A percentile compares a stretch with the other conserved stretches of the same genome.
Conservation (phyloP, 2,113 vertebrate genomes). For the Prietella phreatophila region DNA sequence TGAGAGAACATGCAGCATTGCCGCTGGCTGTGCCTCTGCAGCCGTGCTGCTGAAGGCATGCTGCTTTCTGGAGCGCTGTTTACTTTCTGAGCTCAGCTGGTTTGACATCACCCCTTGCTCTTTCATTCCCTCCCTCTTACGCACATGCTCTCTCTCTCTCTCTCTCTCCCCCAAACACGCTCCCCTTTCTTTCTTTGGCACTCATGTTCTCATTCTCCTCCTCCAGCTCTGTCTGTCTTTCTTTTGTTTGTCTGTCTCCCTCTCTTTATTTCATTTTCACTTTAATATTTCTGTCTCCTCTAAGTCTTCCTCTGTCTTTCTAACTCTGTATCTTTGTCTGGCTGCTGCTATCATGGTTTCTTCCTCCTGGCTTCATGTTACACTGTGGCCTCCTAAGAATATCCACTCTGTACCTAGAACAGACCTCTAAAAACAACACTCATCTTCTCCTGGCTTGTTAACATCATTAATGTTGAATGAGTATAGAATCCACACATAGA, state of each 20-base stretch:
- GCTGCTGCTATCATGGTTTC: neutral
- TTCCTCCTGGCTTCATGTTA: slow-evolving; percentile 68
- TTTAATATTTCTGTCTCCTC: neutral
- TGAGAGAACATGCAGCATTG: slow-evolving; percentile 59
- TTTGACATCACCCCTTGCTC: slow-evolving; percentile 68
- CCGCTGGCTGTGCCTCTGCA: slow-evolving; percentile 59
- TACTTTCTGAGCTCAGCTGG: slow-evolving; percentile 79
- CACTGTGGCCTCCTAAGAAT: slow-evolving; percentile 64
- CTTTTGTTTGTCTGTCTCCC: slow-evolving; percentile 41
- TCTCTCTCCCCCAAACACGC: slow-evolving; percentile 41
- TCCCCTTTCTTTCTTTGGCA: slow-evolving; percentile 28
- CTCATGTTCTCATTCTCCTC: slow-evolving; percentile 36
- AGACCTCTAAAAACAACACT: slow-evolving; percentile 54
- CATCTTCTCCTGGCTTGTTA: slow-evolving; percentile 28
- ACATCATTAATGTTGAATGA: slow-evolving; percentile 64
- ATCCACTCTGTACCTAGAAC: slow-evolving; percentile 56
- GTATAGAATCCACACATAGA: slow-evolving; percentile 36
- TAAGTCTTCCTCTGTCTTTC: slow-evolving; percentile 29
- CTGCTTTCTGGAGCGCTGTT: slow-evolving; percentile 76
- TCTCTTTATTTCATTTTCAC: slow-evolving; percentile 18
- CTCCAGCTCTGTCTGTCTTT: slow-evolving; percentile 30
- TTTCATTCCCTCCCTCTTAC: slow-evolving; percentile 41
- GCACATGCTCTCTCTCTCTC: slow-evolving; percentile 54
- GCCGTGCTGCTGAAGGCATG: slow-evolving; percentile 71
- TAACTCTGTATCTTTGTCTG: slow-evolving; percentile 1